Percentiles rank a stretch among this genome's conserved stretches.
These are phyloP conservation scores for Myotis daubentonii DNA, from an alignment of 2,797 vertebrate genomes.

Conservation along the genomic window DNA sequence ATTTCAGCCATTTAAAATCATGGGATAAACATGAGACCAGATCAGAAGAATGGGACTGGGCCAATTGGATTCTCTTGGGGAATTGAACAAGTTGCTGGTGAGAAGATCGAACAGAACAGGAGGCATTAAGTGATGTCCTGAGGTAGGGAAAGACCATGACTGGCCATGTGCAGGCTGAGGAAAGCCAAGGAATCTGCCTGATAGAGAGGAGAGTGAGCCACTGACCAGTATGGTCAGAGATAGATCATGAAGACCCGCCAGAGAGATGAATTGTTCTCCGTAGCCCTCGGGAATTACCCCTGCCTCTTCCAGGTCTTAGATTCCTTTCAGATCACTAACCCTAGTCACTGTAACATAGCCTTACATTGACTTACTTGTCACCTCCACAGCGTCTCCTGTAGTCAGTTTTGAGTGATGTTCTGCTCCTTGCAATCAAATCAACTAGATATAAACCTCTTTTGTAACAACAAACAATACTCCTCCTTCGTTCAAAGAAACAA, in stretches of 20 bases:
- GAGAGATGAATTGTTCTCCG: background rate
- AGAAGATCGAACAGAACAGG: background rate
- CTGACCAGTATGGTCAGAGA: background rate
- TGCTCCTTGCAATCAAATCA: background rate
- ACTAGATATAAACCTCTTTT: background rate
- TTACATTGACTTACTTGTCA: background rate
- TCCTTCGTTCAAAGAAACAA: background rate
- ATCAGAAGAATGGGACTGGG: background rate
- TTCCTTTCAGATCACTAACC: background rate
- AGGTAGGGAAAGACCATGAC: background rate
- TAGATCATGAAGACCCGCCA: fast-evolving
- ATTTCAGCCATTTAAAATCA: background rate
- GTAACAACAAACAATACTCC: background rate
- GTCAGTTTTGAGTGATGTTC: background rate
- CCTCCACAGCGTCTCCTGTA: background rate
- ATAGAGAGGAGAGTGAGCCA: background rate
- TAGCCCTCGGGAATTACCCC: background rate
- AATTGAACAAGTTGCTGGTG: background rate
- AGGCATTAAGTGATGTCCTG: background rate
- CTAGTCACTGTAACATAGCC: background rate
- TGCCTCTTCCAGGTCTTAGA: background rate
- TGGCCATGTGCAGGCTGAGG: background rate
- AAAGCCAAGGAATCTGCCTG: background rate
- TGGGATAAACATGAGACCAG: background rate
- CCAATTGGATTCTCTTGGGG: background rate